These are phyloP conservation scores for Zelostemma sp. DNA, from an alignment of 1,140 invertebrate species.

Conservation along the genomic window DNA sequence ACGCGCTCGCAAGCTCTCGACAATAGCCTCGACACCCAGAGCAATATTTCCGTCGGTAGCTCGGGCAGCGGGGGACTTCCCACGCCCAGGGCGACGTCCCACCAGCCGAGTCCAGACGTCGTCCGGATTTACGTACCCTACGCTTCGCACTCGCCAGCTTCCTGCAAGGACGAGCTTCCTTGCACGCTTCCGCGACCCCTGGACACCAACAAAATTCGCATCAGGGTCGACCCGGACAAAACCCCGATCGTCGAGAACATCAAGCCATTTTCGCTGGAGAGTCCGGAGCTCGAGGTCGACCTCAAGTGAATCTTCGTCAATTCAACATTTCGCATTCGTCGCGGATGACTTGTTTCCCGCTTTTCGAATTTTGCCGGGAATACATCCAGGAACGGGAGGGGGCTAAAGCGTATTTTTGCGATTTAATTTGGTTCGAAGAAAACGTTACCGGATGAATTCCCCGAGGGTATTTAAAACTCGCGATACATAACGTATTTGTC, in stretches of 20 bases:
- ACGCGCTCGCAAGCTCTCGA: conserved; percentile 80
- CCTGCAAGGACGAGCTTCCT: conserved; percentile 73
- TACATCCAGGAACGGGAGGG: too few relatives aligned
- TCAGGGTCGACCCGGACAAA: conserved; percentile 76
- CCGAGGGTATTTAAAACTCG: too few relatives aligned
- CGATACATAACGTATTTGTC: conserved; percentile 5
- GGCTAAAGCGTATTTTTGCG: too few relatives aligned
- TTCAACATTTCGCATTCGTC: neutral
- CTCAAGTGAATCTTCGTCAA: conserved; percentile 58
- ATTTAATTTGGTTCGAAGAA: too few relatives aligned
- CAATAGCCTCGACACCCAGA: conserved; percentile 81
- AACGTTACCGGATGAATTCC: neutral
- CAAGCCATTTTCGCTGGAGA: conserved; percentile 72
- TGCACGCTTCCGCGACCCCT: conserved; percentile 65
- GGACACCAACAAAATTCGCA: conserved; percentile 76
- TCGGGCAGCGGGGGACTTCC: conserved; percentile 75
- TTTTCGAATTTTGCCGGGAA: too few relatives aligned
- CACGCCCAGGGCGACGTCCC: conserved; percentile 75
- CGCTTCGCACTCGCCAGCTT: conserved; percentile 69
- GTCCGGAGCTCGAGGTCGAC: conserved; percentile 69
- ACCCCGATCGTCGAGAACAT: conserved; percentile 80
- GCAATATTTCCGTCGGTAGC: conserved; percentile 77
- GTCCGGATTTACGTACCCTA: conserved; percentile 84
- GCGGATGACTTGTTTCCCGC: neutral
- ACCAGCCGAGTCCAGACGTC: conserved; percentile 76